These are phyloP conservation scores for Hypomecis punctinalis DNA, from an alignment of 2,888 invertebrate genomes.

Conservation along the genomic window DNA sequence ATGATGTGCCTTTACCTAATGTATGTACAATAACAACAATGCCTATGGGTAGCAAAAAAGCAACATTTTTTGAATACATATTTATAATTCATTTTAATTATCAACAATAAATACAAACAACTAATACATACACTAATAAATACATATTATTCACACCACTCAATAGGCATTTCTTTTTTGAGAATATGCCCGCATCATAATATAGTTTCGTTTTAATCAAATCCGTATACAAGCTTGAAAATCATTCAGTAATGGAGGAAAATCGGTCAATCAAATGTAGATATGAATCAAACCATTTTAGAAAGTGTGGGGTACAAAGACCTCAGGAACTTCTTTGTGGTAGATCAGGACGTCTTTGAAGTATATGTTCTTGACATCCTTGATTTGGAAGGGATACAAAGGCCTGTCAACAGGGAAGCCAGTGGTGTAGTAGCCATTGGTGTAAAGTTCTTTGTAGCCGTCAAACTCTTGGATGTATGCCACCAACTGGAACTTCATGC, in stretches of 20 bases:
- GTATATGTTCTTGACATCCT: conserved; percentile 73
- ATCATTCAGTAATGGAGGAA: not conserved
- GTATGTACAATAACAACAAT: too few species aligned
- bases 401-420: conserved; percentile 85
- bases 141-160: conserved; percentile 23
- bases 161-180: not conserved
- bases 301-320: conserved; percentile 52
- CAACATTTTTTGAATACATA: conserved; percentile 23
- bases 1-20: too few species aligned
- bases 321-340: conserved; percentile 76
- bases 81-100: conserved; percentile 21
- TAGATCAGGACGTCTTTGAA: conserved; percentile 79
- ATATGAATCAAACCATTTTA: conserved; percentile 1
- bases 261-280: not conserved
- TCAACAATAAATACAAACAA: conserved; percentile 33
- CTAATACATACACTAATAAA: conserved; percentile 43
- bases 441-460: conserved; percentile 44
- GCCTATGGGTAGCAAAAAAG: too few species aligned
- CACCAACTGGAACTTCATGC: conserved; percentile 86
- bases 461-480: conserved; percentile 74
- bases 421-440: conserved; percentile 73
- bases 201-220: not conserved
- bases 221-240: conserved; percentile 4
- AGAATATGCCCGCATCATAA: not conserved
- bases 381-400: conserved; percentile 64